Percentiles rank a stretch among this genome's conserved stretches.
Evolutionary conservation across 2,888 invertebrate species (phyloP).

Genomic region (Dusona sp.): DNA sequence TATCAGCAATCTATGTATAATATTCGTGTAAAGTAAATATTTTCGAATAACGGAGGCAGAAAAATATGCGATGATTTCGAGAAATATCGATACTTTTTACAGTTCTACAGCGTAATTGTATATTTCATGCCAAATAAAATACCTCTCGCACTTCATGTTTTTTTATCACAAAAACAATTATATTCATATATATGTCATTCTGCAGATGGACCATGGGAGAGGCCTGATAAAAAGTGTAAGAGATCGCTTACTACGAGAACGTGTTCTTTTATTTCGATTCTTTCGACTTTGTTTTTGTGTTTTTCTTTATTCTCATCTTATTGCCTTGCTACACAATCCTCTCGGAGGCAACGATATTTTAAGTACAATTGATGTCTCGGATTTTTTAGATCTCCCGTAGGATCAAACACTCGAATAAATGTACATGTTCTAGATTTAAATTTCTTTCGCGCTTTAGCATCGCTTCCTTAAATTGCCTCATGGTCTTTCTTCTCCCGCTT

Average conservation of each 20-base stretch:
- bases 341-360: slow-evolving; percentile 74
- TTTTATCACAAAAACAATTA: slow-evolving; percentile 24
- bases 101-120: slow-evolving; percentile 31
- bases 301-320: slow-evolving; percentile 58
- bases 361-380: slow-evolving; percentile 67
- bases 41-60: slow-evolving; percentile 39
- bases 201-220: slow-evolving; percentile 40
- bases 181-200: slow-evolving; percentile 9
- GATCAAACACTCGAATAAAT: slow-evolving; percentile 66
- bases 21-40: slow-evolving; percentile 35
- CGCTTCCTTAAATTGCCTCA: slow-evolving; percentile 16
- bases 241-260: slow-evolving; percentile 62
- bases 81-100: slow-evolving; percentile 48
- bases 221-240: slow-evolving; percentile 61
- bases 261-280: slow-evolving; percentile 34
- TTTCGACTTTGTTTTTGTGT: slow-evolving; percentile 31
- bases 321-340: slow-evolving; percentile 76
- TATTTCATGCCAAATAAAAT: slow-evolving; percentile 29
- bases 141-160: slow-evolving; percentile 5
- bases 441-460: slow-evolving; percentile 36
- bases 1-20: slow-evolving; percentile 37
- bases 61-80: slow-evolving; percentile 58
- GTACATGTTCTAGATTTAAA: slow-evolving; percentile 60
- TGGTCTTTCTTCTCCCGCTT: slow-evolving; percentile 50
- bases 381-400: slow-evolving; percentile 73